Evolutionary conservation across 2,888 invertebrate species (phyloP).

Genomic region (Hydraecia micacea): DNA sequence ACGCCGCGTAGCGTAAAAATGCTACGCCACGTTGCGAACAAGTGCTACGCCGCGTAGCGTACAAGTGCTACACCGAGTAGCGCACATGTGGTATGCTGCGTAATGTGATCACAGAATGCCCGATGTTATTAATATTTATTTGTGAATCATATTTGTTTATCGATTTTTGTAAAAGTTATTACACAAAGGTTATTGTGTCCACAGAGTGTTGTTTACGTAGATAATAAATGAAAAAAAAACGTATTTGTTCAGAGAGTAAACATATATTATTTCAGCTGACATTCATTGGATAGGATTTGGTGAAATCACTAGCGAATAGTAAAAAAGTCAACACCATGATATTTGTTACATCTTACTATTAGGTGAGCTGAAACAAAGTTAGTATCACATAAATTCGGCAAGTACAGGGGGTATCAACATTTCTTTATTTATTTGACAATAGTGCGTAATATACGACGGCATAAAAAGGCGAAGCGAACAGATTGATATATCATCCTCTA

Average conservation of each 20-base stretch:
- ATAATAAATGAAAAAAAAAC: constrained; percentile 1
- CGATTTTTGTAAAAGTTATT: constrained; percentile 9
- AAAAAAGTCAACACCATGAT: constrained; percentile 23
- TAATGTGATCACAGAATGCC: background rate
- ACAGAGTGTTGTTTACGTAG: constrained; percentile 6
- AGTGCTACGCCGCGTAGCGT: background rate
- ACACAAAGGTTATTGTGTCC: background rate
- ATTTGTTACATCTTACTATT: constrained; percentile 45
- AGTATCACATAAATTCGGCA: constrained; percentile 61
- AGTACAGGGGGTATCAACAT: constrained; percentile 57
- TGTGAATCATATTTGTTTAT: constrained; percentile 5
- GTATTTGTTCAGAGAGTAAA: constrained; percentile 21
- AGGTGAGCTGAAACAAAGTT: constrained; percentile 48
- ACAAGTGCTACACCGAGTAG: background rate
- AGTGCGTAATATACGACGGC: constrained; percentile 70
- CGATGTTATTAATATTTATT: background rate
- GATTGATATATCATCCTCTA: constrained; percentile 84
- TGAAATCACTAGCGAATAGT: constrained; percentile 29
- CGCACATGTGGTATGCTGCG: background rate
- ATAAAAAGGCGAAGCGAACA: constrained; percentile 73
- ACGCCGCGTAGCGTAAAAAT: background rate
- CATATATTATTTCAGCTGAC: background rate
- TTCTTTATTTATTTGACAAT: constrained; percentile 71
- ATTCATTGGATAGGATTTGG: constrained; percentile 16
- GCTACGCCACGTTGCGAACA: background rate